A percentile compares a stretch with the other conserved stretches of the same genome.
phyloP scores from a whole-genome alignment of 1,140 invertebrate genomes.

The Leptopilina boulardi region DNA sequence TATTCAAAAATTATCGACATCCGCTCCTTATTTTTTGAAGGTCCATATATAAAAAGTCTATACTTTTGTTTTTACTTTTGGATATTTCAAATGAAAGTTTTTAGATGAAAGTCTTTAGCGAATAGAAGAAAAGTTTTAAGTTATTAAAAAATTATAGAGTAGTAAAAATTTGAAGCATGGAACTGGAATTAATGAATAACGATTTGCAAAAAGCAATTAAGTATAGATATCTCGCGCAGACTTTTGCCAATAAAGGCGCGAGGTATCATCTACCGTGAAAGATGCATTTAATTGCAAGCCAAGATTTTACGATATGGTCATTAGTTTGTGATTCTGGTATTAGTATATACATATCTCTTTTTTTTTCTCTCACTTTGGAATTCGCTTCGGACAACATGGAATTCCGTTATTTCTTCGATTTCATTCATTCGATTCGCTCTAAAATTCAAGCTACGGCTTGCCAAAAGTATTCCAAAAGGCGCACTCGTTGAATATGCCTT shows the following conservation, averaged over 20 bases:
- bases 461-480: background rate
- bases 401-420: conserved; percentile 27
- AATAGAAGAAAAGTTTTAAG: too few relatives aligned
- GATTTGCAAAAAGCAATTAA: conserved; percentile 61
- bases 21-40: too few relatives aligned
- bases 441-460: conserved; percentile 3
- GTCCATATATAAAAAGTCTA: too few relatives aligned
- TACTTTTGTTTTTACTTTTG: too few relatives aligned
- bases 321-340: conserved; percentile 46
- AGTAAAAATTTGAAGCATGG: background rate
- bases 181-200: conserved; percentile 60
- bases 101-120: too few relatives aligned
- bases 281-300: conserved; percentile 56
- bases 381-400: background rate
- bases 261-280: conserved; percentile 51
- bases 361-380: background rate
- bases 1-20: too few relatives aligned
- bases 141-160: background rate
- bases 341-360: conserved; percentile 25
- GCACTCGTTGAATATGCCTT: too few relatives aligned
- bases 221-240: conserved; percentile 41
- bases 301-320: conserved; percentile 59
- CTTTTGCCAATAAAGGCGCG: conserved; percentile 48
- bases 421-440: conserved; percentile 27
- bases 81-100: too few relatives aligned